Evolutionary conservation across 2,888 invertebrate species (phyloP), one percentile per base, ranked within the genome.

Genomic region (Dorcus hopei): DNA sequence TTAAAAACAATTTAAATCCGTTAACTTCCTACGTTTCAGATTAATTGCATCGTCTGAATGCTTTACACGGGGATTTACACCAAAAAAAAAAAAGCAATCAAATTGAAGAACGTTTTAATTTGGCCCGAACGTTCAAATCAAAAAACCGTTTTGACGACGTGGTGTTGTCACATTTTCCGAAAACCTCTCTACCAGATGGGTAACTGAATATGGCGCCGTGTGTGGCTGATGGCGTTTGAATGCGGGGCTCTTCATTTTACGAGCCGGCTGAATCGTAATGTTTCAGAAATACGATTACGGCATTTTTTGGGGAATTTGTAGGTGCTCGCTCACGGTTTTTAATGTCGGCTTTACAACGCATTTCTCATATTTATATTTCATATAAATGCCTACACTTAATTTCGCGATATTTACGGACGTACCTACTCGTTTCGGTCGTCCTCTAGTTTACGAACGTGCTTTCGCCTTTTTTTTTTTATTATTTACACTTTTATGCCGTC

Each of bases 341-440:
- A 58, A 53, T 54, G 61, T 61, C 64, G 58, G 41, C 52, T 26
- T 50, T 51, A 51, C 52, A 57, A 39, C 19, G 45, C 33, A 26
- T 52, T 45, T 47, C 43, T 59, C 52, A 59, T 61, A 62, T 64
- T 62, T 64, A 57, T 60, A 57, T 54, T 47, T 43, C 42, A 54
- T 57, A 61, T 61, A 64, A 62, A 57, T 64, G 64, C 61, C 59
- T 61, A 61, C 64, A 64, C 64, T 62, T 61, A 64, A 64, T 64
- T 64, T 62, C 49, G 42, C 50, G 33, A 49, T 61, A 61, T 63
- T 63, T 63, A 63, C 59, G 51, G 23, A 57, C n/a, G 40, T 52
- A 51, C 47, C 52, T 52, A 52, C 4, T 19, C 26, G 26, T 33
- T 33, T 33, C 26, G 26, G 26, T 33, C 26, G 26, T 33, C 26